phyloP scores from a whole-genome alignment of 2,113 vertebrate genomes.

The Dipodomys spectabilis region DNA sequence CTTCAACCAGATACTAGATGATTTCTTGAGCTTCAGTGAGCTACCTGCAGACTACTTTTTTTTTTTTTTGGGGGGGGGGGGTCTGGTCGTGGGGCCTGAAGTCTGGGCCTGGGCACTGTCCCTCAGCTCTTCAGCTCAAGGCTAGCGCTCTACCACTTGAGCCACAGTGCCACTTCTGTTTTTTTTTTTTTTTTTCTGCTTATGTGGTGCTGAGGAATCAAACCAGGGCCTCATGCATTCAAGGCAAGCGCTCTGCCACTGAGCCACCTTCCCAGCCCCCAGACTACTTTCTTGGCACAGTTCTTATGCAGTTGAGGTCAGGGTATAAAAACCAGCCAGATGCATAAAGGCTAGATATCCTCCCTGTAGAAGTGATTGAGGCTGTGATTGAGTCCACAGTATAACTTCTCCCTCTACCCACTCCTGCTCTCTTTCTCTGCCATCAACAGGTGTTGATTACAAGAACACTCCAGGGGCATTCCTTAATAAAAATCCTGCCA shows the following conservation, averaged over 20 bases:
- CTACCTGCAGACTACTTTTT: background rate
- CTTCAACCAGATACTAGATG: too few species aligned
- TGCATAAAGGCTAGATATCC: background rate
- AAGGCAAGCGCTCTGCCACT: too few species aligned
- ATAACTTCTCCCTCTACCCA: background rate
- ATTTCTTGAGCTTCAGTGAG: background rate
- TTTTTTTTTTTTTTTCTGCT: too few species aligned
- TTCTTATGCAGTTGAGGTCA: background rate
- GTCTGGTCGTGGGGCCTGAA: too few species aligned
- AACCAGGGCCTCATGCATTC: too few species aligned
- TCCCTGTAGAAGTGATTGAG: background rate
- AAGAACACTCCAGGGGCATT: background rate
- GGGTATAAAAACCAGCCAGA: too few species aligned
- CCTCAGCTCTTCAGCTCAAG: too few species aligned
- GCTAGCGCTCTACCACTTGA: too few species aligned
- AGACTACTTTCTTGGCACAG: background rate
- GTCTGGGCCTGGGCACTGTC: too few species aligned
- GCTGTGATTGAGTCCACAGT: background rate
- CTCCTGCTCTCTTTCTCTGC: background rate
- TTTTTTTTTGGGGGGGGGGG: background rate
- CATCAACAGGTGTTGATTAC: background rate
- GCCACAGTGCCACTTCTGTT: too few species aligned
- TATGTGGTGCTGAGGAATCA: too few species aligned
- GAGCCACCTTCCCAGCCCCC: too few species aligned
- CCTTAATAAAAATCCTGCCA: conserved; percentile 1